phyloP scores from a whole-genome alignment of 2,797 vertebrate genomes.

The Delichon dasypus region DNA sequence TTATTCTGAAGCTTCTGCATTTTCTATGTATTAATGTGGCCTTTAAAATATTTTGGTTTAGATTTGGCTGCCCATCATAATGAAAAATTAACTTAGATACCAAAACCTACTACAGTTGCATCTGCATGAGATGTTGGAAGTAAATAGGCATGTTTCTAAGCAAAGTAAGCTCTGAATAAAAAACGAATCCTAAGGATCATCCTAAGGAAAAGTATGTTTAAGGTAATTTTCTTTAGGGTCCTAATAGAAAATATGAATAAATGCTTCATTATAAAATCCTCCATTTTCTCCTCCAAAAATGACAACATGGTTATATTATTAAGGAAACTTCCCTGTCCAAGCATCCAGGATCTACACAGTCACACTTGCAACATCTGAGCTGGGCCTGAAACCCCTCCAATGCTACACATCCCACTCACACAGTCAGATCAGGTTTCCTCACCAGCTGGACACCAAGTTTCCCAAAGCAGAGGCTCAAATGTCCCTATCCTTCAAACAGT shows the following conservation, averaged over 20 bases:
- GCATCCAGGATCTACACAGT: neutral
- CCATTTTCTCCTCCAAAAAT: neutral
- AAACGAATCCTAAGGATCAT: neutral
- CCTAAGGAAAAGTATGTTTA: neutral
- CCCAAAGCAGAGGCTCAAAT: neutral
- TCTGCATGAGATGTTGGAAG: neutral
- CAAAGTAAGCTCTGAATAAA: neutral
- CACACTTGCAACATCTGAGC: too few relatives aligned
- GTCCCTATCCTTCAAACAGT: neutral
- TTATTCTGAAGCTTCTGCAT: neutral
- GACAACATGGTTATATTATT: neutral
- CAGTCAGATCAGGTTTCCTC: neutral
- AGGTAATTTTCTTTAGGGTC: neutral
- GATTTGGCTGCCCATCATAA: neutral
- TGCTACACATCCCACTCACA: too few relatives aligned
- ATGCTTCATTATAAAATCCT: neutral
- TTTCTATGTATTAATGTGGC: neutral
- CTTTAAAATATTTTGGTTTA: neutral
- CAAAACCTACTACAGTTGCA: neutral
- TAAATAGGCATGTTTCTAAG: neutral
- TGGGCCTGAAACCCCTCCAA: accelerated
- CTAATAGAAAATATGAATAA: neutral
- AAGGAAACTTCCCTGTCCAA: accelerated
- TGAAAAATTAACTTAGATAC: neutral
- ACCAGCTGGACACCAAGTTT: accelerated